A percentile compares a stretch with the other conserved stretches of the same genome.
Evolutionary conservation across 2,888 invertebrate species (phyloP).

Genomic region (Unio delphinus): DNA sequence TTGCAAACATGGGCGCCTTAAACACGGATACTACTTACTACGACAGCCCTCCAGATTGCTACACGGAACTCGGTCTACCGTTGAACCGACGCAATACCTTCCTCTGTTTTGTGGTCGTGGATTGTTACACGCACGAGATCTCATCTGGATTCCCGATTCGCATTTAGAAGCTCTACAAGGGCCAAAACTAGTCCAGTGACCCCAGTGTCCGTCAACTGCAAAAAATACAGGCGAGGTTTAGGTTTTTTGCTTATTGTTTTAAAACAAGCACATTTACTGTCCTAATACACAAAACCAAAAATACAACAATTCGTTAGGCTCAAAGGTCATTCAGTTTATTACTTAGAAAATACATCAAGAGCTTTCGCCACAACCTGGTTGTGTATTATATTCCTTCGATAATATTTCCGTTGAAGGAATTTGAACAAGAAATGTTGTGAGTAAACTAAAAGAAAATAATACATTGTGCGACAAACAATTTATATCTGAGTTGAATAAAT

Average conservation of each 20-base stretch:
- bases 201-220: constrained; percentile 65
- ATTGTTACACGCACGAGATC: constrained; percentile 61
- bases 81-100: constrained; percentile 50
- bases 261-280: too few relatives aligned
- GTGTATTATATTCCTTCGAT: neutral
- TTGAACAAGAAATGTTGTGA: too few relatives aligned
- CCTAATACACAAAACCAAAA: too few relatives aligned
- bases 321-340: too few relatives aligned
- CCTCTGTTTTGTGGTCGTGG: constrained; percentile 61
- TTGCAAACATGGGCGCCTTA: too few relatives aligned
- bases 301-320: too few relatives aligned
- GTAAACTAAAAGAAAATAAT: too few relatives aligned
- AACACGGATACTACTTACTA: too few relatives aligned
- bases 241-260: too few relatives aligned
- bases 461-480: too few relatives aligned
- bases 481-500: too few relatives aligned
- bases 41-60: constrained; percentile 28
- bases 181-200: constrained; percentile 60
- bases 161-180: constrained; percentile 59
- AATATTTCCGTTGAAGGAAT: too few relatives aligned
- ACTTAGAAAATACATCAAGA: neutral
- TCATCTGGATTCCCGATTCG: constrained; percentile 46
- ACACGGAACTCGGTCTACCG: constrained; percentile 50
- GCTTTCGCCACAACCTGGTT: neutral
- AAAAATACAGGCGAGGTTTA: neutral